Base-by-base conservation (phyloP, 1,140 invertebrate species). In the Thrips palmi region DNA sequence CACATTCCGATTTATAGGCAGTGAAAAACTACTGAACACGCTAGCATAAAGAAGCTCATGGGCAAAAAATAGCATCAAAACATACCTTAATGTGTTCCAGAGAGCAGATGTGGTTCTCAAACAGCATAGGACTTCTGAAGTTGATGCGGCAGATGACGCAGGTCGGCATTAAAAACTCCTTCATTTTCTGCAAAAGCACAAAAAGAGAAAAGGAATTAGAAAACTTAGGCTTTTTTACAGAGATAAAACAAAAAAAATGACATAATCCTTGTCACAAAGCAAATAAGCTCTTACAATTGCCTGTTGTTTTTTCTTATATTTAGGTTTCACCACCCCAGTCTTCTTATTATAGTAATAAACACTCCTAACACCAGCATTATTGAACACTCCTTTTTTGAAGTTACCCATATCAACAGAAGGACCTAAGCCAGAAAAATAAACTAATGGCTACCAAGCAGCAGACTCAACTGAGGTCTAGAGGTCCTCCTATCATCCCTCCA, bases 91-190 rank as follows among this genome's bases (percentile, higher is more conserved):
- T 70, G 49, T 84, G 80, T 45, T 77, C 74, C 39, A 82, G 54
- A 1, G 75, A 75, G 49, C 77, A 82, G 27, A 77, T 67, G 54
- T 85, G 80, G 42, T 73, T 76, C 50, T 83, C 77, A 52, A 77
- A 83, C 2, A 75, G 59, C 77, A 82, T 83, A 6, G 77, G 76
- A 40, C 77, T 78, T 37, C 76, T 74, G 55, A 80, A 82, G 11
- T 69, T 68, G 36, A 78, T 56, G 17, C 68, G 68, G 52, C 74
- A 78, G 24, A 72, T 60, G 45, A 71, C 71, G 47, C 79, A 84
- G 49, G 71, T 75, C 1, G 78, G 78, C 58, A 76, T 71, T n/a
- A 84, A 57, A 54, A 83, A 80, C 48, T 77, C 70, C 52, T 78
- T 79, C 63, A 84, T 82, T 45, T 74, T 74, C 51, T 75, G 67